Evolutionary conservation across 1,140 invertebrate species (phyloP).

Genomic region (Heliconius nattereri): DNA sequence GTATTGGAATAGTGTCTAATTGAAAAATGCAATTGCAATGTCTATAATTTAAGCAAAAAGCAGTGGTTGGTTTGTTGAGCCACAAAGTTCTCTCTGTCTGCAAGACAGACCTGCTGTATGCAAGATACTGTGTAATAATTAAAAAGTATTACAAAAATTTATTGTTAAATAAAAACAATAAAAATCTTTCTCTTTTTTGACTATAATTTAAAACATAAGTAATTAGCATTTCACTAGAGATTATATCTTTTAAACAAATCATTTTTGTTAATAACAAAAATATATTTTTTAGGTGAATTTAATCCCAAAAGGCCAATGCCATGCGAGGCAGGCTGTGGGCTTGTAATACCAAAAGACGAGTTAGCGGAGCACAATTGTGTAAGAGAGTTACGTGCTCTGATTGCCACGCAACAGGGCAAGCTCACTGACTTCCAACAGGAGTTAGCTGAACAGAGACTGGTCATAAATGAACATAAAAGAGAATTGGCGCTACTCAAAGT

Average conservation of each 20-base stretch:
- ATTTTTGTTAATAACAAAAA: background rate
- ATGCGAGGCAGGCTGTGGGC: constrained; percentile 95
- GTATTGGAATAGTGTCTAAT: too few species aligned
- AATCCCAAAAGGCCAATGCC: constrained; percentile 96
- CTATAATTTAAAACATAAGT: too few species aligned
- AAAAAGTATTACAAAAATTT: too few species aligned
- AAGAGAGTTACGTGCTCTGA: constrained; percentile 90
- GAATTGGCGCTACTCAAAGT: constrained; percentile 93
- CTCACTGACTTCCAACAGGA: constrained; percentile 92
- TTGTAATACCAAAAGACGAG: constrained; percentile 97
- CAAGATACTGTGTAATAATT: too few species aligned
- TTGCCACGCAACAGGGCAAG: constrained; percentile 92
- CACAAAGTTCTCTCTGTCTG: too few species aligned
- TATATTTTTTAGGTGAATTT: constrained; percentile 63
- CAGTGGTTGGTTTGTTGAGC: too few species aligned
- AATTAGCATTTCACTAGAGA: background rate
- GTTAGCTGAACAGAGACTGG: constrained; percentile 91
- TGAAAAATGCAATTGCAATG: background rate
- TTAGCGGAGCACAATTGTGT: constrained; percentile 97
- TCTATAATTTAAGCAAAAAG: background rate
- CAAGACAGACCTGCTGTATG: too few species aligned
- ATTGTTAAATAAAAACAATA: too few species aligned
- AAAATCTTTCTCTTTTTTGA: too few species aligned
- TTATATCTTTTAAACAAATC: background rate
- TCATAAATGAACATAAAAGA: constrained; percentile 93